Conservation (phyloP, 2,113 vertebrate genomes). For the Charina bottae region DNA sequence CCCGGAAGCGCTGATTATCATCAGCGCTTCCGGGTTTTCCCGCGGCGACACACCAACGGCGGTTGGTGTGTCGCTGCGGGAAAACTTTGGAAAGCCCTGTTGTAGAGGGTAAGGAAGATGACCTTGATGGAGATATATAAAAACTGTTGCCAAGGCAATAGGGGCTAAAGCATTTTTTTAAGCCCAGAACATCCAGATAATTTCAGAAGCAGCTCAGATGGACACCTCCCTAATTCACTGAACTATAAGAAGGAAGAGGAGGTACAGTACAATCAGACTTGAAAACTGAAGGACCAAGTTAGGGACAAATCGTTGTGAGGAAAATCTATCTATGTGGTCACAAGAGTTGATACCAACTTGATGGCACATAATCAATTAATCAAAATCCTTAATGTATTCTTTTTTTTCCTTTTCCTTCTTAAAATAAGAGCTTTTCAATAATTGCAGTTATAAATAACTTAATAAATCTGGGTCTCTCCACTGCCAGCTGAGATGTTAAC, state of each 20-base stretch:
- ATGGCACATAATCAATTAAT: not conserved
- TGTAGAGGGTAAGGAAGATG: not conserved
- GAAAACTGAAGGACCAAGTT: not conserved
- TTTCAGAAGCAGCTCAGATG: not conserved
- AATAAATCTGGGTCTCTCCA: not conserved
- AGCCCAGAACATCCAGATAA: not conserved
- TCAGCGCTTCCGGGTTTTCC: too few relatives aligned
- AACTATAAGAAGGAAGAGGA: not conserved
- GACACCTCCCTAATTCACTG: not conserved
- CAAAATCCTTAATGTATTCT: not conserved
- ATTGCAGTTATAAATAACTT: not conserved
- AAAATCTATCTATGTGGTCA: not conserved
- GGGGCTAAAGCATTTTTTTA: not conserved
- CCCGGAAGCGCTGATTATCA: too few relatives aligned
- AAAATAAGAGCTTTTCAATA: not conserved
- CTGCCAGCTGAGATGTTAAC: not conserved
- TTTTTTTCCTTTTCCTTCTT: not conserved
- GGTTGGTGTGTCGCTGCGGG: too few relatives aligned
- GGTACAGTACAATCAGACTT: not conserved
- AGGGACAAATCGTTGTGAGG: not conserved
- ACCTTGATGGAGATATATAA: not conserved
- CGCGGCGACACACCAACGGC: too few relatives aligned
- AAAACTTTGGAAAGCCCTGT: too few relatives aligned
- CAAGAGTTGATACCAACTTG: not conserved
- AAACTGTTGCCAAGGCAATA: not conserved